Base-by-base conservation (phyloP, 2,113 vertebrate species). In the Donacobius atricapilla region DNA sequence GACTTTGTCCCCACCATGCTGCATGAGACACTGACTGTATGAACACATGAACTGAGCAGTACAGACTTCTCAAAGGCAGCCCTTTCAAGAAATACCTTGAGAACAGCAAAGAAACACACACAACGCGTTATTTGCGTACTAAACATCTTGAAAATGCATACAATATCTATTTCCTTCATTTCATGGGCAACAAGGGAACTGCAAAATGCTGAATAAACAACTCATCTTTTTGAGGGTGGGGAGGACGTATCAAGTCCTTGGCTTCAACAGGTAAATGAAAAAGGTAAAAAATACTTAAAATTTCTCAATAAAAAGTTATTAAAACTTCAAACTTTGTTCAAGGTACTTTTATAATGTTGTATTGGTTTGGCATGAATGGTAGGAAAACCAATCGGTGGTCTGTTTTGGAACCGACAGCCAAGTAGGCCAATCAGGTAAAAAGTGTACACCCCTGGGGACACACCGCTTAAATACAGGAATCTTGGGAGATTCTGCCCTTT, bases 181-280 rank as follows among this genome's bases (percentile, higher is more conserved):
- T 75, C 15, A 37, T 0, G 3, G 24, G 15, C 23, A 18, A 40
- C 22, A 58, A 79, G 9, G 57, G 21, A 88, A 80, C 28, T 39
- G 18, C 25, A 48, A 4, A 80, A 54, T 56, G 16, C 39, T 61
- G 24, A 42, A 54, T 44, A 58, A 78, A 65, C 2, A 14, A 5
- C 10, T 47, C 19, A 18, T 56, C 4, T 42, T 28, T 63, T 27
- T 10, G 21, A 21, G 7, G 18, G 0, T n/a, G 0, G 3, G 6
- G 6, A 2, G 11, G 6, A 4, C 11, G 44, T 50, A 83, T 24
- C 47, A 78, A 75, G 10, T 70, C 39, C 10, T 80, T 83, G 16
- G 35, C 16, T 71, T 79, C 22, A 71, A 87, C 87, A 61, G 9
- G n/a, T 51, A 82, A 79, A 51, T 33, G 0, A 40, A 78, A 70